Evolutionary conservation across 2,888 invertebrate species (phyloP).

Genomic region (Zelleria hepariella): DNA sequence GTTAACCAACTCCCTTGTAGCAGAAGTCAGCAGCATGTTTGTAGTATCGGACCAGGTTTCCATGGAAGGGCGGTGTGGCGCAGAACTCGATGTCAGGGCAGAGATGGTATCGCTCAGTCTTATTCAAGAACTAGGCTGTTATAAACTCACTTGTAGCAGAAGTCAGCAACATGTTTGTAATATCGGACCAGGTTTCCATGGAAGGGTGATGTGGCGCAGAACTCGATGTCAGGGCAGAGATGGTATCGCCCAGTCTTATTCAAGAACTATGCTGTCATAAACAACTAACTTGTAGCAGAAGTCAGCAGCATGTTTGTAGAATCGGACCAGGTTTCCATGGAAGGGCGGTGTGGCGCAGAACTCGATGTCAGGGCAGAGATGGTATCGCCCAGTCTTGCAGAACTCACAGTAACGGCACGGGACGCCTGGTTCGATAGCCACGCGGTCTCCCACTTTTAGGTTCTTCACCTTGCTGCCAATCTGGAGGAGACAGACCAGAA

Average conservation of each 20-base stretch:
- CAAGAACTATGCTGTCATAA: neutral
- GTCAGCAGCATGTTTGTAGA: constrained; percentile 91
- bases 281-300: constrained; percentile 83
- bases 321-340: constrained; percentile 90
- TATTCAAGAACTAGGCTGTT: constrained; percentile 74
- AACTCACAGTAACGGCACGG: constrained; percentile 86
- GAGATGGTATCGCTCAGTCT: constrained; percentile 90
- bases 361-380: constrained; percentile 87
- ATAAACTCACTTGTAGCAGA: constrained; percentile 80
- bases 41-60: constrained; percentile 89
- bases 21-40: constrained; percentile 93
- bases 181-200: constrained; percentile 91
- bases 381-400: constrained; percentile 92
- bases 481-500: constrained; percentile 31
- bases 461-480: constrained; percentile 73
- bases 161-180: constrained; percentile 92
- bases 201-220: constrained; percentile 95
- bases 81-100: constrained; percentile 91
- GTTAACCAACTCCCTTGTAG: constrained; percentile 77
- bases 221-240: constrained; percentile 87
- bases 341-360: constrained; percentile 97
- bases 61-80: constrained; percentile 95
- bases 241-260: constrained; percentile 91
- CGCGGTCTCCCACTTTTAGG: constrained; percentile 86
- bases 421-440: constrained; percentile 95